phyloP scores from a whole-genome alignment of 2,797 vertebrate genomes.

The Pseudomugil gertrudae region DNA sequence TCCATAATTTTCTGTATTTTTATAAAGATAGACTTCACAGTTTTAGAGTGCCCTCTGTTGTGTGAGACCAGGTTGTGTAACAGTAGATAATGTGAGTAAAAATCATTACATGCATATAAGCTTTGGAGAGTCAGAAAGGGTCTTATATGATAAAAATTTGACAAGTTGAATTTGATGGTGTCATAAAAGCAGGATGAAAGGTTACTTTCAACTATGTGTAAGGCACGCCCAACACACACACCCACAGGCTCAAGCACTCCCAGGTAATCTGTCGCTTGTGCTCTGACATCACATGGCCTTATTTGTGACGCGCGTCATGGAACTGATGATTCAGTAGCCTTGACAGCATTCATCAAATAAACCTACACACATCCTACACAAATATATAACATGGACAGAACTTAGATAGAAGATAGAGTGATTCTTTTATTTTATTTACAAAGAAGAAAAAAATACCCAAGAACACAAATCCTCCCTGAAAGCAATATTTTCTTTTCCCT shows the following conservation, averaged over 20 bases:
- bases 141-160: too few species aligned
- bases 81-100: too few species aligned
- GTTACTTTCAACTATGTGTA: neutral
- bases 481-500: neutral
- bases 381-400: neutral
- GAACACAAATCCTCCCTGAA: neutral
- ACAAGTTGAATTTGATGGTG: too few species aligned
- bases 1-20: too few species aligned
- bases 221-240: neutral
- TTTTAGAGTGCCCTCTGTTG: too few species aligned
- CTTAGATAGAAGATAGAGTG: neutral
- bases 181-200: neutral
- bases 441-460: neutral
- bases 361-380: conserved; percentile 5
- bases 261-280: conserved; percentile 28
- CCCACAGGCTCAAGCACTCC: conserved; percentile 4
- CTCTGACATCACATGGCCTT: conserved; percentile 19
- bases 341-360: conserved; percentile 6
- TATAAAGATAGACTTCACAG: too few species aligned
- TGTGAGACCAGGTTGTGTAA: too few species aligned
- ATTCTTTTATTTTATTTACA: neutral
- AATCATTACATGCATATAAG: too few species aligned
- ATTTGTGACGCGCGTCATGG: conserved; percentile 35
- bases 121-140: too few species aligned
- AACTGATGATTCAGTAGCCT: conserved; percentile 49